Conservation (phyloP, 2,888 invertebrate species). For the Pollenia amentaria region DNA sequence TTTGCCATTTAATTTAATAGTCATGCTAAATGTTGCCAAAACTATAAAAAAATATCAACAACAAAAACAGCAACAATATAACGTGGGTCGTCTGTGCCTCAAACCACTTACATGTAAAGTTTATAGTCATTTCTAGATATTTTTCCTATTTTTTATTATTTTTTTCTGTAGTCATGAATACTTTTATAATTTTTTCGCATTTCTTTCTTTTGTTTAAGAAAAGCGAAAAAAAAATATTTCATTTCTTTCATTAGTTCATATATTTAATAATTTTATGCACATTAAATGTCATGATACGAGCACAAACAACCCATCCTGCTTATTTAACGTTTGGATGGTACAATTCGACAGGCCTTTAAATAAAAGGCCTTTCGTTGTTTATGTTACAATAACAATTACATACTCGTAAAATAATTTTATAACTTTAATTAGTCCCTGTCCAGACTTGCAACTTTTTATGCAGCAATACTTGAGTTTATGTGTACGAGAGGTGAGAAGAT, state of each 20-base stretch:
- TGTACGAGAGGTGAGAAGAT: too few relatives aligned
- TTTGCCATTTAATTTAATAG: slow-evolving; percentile 55
- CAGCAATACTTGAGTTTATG: too few relatives aligned
- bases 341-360: too few relatives aligned
- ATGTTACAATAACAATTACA: too few relatives aligned
- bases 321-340: slow-evolving; percentile 10
- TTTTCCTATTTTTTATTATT: not conserved
- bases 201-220: slow-evolving; percentile 28
- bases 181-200: slow-evolving; percentile 42
- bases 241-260: slow-evolving; percentile 71
- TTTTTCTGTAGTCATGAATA: slow-evolving; percentile 26
- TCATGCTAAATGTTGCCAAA: slow-evolving; percentile 55
- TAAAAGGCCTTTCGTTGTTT: too few relatives aligned
- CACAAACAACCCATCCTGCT: slow-evolving; percentile 46
- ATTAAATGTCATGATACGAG: slow-evolving; percentile 69
- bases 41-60: slow-evolving; percentile 31
- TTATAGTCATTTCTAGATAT: slow-evolving; percentile 12
- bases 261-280: slow-evolving; percentile 72
- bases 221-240: slow-evolving; percentile 21
- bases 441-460: too few relatives aligned
- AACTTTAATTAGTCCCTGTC: too few relatives aligned
- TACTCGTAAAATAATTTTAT: too few relatives aligned
- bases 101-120: slow-evolving; percentile 38
- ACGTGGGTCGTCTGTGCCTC: slow-evolving; percentile 42
- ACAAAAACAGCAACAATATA: slow-evolving; percentile 4